Evolutionary conservation across 2,888 invertebrate species (phyloP).

Genomic region (Zonitis immaculata): DNA sequence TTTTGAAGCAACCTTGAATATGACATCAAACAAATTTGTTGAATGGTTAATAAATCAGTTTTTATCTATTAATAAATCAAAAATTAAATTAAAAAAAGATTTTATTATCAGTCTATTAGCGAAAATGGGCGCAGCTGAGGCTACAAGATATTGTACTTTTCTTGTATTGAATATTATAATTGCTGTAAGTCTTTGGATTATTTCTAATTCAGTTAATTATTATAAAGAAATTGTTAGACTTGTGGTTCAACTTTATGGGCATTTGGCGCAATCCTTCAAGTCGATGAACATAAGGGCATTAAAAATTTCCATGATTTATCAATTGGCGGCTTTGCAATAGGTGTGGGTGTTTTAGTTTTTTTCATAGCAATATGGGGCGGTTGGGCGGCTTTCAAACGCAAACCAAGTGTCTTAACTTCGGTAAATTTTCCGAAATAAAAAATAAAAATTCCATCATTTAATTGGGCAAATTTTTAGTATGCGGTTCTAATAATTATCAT

Average conservation of each 20-base stretch:
- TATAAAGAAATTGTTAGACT: not conserved
- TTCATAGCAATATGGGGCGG: constrained; percentile 9
- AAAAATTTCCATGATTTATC: constrained; percentile 13
- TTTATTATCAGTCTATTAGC: not conserved
- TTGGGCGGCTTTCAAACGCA: constrained; percentile 12
- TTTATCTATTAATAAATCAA: not conserved
- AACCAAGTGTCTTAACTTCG: constrained; percentile 8
- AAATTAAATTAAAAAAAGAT: not conserved
- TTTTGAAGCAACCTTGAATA: not conserved
- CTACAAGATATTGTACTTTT: constrained; percentile 14
- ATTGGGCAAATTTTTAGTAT: constrained; percentile 5
- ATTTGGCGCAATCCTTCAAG: constrained; percentile 15
- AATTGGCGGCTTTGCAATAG: constrained; percentile 15
- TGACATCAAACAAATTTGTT: not conserved
- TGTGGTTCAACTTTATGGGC: constrained; percentile 16
- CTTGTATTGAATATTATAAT: constrained; percentile 9
- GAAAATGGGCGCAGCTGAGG: constrained; percentile 14
- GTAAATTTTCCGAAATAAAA: constrained; percentile 1
- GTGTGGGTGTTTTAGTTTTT: constrained; percentile 13
- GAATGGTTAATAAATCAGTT: not conserved
- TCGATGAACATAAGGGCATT: constrained; percentile 15
- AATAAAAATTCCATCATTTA: not conserved
- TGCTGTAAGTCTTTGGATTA: constrained; percentile 11
- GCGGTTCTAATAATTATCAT: constrained; percentile 9
- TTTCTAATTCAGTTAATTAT: not conserved